These are phyloP conservation scores for Luscinia luscinia DNA, from an alignment of 2,797 vertebrate species.

Conservation along the genomic window DNA sequence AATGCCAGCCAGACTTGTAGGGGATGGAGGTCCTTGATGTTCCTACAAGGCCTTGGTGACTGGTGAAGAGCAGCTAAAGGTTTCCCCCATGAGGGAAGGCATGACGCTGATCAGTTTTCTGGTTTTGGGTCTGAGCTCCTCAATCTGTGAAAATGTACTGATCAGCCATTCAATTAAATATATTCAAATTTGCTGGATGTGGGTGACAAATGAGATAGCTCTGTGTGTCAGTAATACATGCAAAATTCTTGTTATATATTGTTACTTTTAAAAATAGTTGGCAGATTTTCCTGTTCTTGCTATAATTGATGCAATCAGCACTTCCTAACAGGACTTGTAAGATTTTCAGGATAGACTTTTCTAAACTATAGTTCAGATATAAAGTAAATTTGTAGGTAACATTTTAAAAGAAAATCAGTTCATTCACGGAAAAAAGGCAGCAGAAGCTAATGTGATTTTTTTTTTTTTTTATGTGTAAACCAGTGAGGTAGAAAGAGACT, in stretches of 20 bases:
- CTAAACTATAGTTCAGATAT: not conserved
- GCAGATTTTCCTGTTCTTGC: not conserved
- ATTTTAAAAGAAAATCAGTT: not conserved
- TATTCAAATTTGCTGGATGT: not conserved
- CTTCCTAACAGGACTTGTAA: not conserved
- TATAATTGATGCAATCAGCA: not conserved
- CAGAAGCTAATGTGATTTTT: not conserved
- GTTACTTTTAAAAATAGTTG: not conserved
- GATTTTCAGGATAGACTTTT: not conserved
- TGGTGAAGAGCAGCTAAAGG: not conserved
- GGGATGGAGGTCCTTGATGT: not conserved
- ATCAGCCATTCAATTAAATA: not conserved
- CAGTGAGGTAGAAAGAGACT: not conserved
- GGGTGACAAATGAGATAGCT: not conserved
- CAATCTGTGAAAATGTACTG: not conserved
- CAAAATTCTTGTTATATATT: not conserved
- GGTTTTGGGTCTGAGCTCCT: not conserved
- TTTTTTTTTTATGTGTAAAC: not conserved
- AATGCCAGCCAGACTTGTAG: not conserved
- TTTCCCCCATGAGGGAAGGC: not conserved
- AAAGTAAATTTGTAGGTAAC: not conserved
- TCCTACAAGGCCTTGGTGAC: not conserved
- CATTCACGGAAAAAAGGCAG: not conserved
- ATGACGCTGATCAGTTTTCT: not conserved
- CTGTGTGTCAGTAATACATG: accelerated